These are phyloP conservation scores for Phaonia tiefii DNA, from an alignment of 2,888 invertebrate genomes.

Conservation along the genomic window DNA sequence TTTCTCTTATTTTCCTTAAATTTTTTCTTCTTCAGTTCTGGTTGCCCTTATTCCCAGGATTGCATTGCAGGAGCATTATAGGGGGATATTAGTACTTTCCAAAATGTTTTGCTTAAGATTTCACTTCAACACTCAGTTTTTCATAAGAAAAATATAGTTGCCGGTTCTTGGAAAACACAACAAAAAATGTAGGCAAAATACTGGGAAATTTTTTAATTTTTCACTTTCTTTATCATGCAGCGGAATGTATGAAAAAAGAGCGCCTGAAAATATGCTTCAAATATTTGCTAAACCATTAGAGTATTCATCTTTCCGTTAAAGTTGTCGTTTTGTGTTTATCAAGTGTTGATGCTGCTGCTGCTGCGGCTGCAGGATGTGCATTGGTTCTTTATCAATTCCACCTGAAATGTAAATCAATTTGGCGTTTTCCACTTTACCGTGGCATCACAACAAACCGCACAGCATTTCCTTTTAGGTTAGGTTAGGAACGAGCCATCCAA, in stretches of 20 bases:
- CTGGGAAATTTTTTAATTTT: not conserved
- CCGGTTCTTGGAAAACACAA: constrained; percentile 23
- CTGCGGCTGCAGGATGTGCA: too few species aligned
- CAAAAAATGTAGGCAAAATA: constrained; percentile 11
- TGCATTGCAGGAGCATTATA: constrained; percentile 69
- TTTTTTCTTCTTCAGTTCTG: too few species aligned
- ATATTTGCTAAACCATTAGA: constrained; percentile 4
- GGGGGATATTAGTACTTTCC: constrained; percentile 54
- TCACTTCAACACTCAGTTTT: not conserved
- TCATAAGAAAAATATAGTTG: constrained; percentile 6
- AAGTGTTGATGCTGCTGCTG: too few species aligned
- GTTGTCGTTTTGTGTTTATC: too few species aligned
- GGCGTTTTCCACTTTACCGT: constrained; percentile 5
- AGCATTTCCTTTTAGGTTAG: constrained; percentile 68
- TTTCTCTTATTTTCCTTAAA: constrained; percentile 1
- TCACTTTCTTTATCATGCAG: not conserved
- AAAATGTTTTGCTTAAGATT: not conserved
- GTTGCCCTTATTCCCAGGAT: constrained; percentile 69
- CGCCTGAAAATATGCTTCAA: constrained; percentile 15
- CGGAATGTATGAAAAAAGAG: not conserved
- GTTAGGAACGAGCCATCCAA: constrained; percentile 61
- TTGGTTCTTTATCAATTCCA: constrained; percentile 15
- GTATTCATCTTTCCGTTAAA: not conserved
- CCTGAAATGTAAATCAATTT: constrained; percentile 26
- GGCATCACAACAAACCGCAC: constrained; percentile 35